A percentile compares a stretch with the other conserved stretches of the same genome.
phyloP scores from a whole-genome alignment of 2,797 vertebrate genomes.

The Periophthalmus magnuspinnatus region DNA sequence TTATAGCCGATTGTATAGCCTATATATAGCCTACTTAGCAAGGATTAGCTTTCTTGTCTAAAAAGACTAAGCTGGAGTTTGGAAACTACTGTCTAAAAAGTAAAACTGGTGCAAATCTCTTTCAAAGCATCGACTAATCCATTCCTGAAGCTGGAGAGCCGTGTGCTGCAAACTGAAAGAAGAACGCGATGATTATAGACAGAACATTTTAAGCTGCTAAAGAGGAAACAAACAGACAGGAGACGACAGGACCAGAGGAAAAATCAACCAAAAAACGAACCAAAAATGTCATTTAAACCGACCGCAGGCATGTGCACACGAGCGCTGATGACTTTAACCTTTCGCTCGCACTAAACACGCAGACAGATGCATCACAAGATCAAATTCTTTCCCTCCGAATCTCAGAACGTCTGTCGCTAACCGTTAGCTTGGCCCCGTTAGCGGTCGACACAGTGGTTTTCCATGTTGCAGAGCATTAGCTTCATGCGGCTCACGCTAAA shows the following conservation, averaged over 20 bases:
- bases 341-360: conserved; percentile 9
- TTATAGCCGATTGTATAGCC: too few relatives aligned
- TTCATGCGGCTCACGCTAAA: conserved; percentile 34
- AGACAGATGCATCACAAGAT: conserved; percentile 29
- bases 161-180: neutral
- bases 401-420: conserved; percentile 22
- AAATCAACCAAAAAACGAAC: neutral
- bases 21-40: too few relatives aligned
- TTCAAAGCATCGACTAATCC: neutral
- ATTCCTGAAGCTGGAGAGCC: neutral
- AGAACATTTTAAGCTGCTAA: neutral
- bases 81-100: neutral
- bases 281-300: neutral
- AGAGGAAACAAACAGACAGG: neutral
- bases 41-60: too few relatives aligned
- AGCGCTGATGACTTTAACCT: conserved; percentile 31
- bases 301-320: conserved; percentile 31
- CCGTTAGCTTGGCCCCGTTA: conserved; percentile 14
- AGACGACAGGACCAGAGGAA: conserved; percentile 4
- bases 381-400: conserved; percentile 39
- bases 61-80: too few relatives aligned
- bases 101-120: neutral
- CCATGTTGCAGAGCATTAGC: conserved; percentile 52
- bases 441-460: conserved; percentile 43
- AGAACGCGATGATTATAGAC: neutral